A percentile compares a stretch with the other conserved stretches of the same genome.
phyloP scores from a whole-genome alignment of 2,797 vertebrate species.

The Manis javanica region DNA sequence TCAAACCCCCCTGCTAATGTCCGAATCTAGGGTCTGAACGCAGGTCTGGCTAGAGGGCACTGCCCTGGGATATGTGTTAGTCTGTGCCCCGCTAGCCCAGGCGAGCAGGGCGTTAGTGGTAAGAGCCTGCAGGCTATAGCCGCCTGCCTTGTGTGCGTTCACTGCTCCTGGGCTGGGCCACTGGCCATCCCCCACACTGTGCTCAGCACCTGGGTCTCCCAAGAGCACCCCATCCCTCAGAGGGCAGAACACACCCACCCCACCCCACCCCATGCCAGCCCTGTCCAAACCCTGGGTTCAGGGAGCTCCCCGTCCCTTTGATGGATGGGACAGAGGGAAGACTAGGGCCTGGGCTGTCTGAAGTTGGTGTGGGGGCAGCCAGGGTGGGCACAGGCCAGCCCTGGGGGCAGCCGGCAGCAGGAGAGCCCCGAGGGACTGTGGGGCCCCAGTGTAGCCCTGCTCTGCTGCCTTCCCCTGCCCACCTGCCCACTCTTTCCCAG shows the following conservation, averaged over 20 bases:
- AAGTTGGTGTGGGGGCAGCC: too few species aligned
- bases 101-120: fast-evolving
- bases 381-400: not conserved
- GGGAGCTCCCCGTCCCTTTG: not conserved
- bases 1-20: not conserved
- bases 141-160: fast-evolving
- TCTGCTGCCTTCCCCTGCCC: too few species aligned
- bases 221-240: fast-evolving
- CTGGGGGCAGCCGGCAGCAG: not conserved
- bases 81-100: fast-evolving
- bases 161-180: not conserved
- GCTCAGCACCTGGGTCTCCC: not conserved
- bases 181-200: fast-evolving
- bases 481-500: fast-evolving
- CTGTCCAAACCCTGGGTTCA: not conserved
- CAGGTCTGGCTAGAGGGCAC: not conserved
- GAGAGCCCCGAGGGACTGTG: not conserved
- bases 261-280: fast-evolving
- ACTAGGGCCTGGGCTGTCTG: not conserved
- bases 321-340: not conserved
- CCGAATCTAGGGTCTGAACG: not conserved
- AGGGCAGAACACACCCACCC: fast-evolving
- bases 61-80: not conserved
- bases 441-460: not conserved
- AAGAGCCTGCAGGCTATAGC: not conserved